Conservation (phyloP, 2,888 invertebrate species). For the Torymus texanus region DNA sequence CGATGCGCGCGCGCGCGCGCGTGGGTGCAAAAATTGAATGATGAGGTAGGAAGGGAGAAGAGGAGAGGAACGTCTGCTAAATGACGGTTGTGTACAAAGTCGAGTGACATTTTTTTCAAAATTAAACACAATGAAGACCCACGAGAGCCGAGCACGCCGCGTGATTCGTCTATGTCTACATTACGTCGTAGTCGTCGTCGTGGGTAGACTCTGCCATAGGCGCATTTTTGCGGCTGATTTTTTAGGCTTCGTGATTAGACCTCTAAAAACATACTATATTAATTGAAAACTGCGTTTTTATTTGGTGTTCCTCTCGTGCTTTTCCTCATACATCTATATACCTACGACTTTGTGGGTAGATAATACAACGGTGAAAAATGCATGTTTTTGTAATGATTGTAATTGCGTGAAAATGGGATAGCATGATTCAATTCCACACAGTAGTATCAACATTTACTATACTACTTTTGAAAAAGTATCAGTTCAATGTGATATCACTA, state of each 20-base stretch:
- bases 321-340: conserved; percentile 20
- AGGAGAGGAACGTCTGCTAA: conserved; percentile 38
- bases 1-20: conserved; percentile 5
- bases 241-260: conserved; percentile 47
- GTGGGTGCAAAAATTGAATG: conserved; percentile 47
- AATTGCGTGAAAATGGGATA: conserved; percentile 17
- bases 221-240: conserved; percentile 49
- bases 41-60: conserved; percentile 47
- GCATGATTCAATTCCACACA: no score
- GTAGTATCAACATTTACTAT: no score
- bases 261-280: conserved; percentile 52
- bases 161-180: conserved; percentile 27
- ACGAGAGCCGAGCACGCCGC: conserved; percentile 1
- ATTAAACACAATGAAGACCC: conserved; percentile 52
- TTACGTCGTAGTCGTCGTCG: conserved; percentile 28
- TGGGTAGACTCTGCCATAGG: conserved; percentile 14
- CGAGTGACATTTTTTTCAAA: conserved; percentile 55
- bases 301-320: conserved; percentile 13
- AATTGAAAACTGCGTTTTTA: conserved; percentile 55
- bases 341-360: conserved; percentile 4
- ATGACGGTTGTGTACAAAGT: conserved; percentile 51
- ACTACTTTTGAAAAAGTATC: no score
- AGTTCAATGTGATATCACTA: no score
- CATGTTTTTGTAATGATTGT: conserved; percentile 38
- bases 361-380: conserved; percentile 43